Evolutionary conservation across 35 echinoderm and acorn worm species (phyloP).

Genomic region (Chiridota heheva): DNA sequence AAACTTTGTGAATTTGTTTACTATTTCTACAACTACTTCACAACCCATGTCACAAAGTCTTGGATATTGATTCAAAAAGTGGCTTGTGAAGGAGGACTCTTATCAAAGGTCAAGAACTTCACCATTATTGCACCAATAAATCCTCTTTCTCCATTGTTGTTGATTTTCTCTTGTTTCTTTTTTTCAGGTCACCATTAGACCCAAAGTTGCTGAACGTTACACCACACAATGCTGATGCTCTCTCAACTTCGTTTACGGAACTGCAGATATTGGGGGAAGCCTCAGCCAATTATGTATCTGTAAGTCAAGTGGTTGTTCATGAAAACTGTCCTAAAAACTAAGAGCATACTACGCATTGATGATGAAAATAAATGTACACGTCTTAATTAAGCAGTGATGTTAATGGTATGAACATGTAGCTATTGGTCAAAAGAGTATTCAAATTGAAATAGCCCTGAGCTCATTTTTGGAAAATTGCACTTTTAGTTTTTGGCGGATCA

Average conservation of each 20-base stretch:
- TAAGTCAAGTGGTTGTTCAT: slow-evolving; percentile 29
- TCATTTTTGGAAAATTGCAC: no score
- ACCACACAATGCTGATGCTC: slow-evolving; percentile 74
- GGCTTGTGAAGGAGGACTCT: no score
- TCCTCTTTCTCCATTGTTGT: background rate
- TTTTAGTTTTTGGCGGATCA: no score
- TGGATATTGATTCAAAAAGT: no score
- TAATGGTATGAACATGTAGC: no score
- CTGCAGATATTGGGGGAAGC: slow-evolving; percentile 80
- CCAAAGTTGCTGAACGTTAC: slow-evolving; percentile 60
- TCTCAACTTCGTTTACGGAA: slow-evolving; percentile 79
- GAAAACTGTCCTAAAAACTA: background rate
- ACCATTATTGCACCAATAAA: no score
- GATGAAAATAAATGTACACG: background rate
- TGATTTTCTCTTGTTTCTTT: background rate
- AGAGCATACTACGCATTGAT: background rate
- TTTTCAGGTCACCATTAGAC: slow-evolving; percentile 67
- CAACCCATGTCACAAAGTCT: no score
- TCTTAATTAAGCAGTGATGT: background rate
- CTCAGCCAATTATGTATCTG: slow-evolving; percentile 61
- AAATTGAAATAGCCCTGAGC: no score
- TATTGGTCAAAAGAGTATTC: no score
- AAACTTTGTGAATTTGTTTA: no score
- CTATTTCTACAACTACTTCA: no score
- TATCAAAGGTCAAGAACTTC: no score